phyloP scores from a whole-genome alignment of 2,113 vertebrate species.

The Cairina moschata region DNA sequence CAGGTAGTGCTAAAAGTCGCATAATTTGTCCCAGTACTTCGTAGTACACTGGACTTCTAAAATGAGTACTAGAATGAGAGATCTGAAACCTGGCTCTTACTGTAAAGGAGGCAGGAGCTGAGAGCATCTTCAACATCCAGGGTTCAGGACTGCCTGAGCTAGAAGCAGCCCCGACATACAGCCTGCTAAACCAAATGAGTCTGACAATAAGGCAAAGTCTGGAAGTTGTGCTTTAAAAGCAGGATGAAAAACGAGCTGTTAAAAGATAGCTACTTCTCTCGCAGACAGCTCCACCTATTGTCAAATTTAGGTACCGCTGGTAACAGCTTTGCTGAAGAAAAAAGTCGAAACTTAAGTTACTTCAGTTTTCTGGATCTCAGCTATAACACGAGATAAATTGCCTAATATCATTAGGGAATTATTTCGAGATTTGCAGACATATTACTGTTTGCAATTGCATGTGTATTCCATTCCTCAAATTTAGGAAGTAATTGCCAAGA shows the following conservation, averaged over 20 bases:
- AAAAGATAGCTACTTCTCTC: constrained; percentile 3
- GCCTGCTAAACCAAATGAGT: background rate
- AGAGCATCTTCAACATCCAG: background rate
- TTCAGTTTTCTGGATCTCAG: background rate
- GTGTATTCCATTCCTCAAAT: background rate
- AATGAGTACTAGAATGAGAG: background rate
- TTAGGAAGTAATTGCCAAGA: background rate
- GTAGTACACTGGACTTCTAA: background rate
- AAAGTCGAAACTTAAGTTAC: background rate
- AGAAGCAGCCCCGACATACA: background rate
- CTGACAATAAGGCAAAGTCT: background rate
- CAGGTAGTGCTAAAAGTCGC: background rate
- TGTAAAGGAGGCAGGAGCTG: background rate
- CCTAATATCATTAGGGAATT: background rate
- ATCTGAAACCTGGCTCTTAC: background rate
- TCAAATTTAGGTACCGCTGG: background rate
- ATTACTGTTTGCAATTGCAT: background rate
- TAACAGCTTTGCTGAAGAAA: background rate
- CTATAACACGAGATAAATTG: background rate
- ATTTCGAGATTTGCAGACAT: background rate
- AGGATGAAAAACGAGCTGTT: background rate
- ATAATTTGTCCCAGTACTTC: background rate
- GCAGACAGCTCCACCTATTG: constrained; percentile 63
- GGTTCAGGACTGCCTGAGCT: background rate
- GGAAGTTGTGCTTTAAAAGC: background rate